phyloP scores from a whole-genome alignment of 2,113 vertebrate genomes.

The Macroglossus sobrinus region DNA sequence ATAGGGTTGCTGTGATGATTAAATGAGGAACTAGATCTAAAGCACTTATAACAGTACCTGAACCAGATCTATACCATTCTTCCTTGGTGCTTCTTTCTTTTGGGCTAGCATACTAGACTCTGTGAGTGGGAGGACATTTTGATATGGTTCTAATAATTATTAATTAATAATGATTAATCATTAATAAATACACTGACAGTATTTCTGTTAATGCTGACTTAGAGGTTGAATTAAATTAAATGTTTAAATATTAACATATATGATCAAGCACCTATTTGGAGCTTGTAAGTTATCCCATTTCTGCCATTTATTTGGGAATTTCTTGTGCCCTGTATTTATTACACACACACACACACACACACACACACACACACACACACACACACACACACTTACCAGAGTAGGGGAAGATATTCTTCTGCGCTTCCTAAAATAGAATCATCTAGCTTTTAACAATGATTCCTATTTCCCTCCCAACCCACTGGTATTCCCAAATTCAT shows the following conservation, averaged over 20 bases:
- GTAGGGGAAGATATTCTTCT: neutral
- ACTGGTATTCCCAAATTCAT: constrained; percentile 36
- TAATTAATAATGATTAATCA: neutral
- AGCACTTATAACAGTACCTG: neutral
- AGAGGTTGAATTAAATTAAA: constrained; percentile 1
- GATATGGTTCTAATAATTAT: neutral
- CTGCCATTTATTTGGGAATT: neutral
- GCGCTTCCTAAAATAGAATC: constrained; percentile 22
- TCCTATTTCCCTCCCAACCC: neutral
- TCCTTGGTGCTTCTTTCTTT: neutral
- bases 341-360: neutral
- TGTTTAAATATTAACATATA: neutral
- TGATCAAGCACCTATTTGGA: neutral
- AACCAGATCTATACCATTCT: neutral
- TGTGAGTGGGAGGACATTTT: neutral
- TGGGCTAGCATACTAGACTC: neutral
- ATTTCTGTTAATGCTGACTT: neutral
- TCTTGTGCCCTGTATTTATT: neutral
- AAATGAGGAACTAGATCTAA: neutral
- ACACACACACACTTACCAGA: neutral
- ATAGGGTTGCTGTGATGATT: neutral
- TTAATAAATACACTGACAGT: neutral
- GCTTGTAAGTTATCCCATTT: neutral
- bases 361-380: neutral
- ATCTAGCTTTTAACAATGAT: neutral